Evolutionary conservation across 1,140 invertebrate species (phyloP).

Genomic region (Metopolophium dirhodum): DNA sequence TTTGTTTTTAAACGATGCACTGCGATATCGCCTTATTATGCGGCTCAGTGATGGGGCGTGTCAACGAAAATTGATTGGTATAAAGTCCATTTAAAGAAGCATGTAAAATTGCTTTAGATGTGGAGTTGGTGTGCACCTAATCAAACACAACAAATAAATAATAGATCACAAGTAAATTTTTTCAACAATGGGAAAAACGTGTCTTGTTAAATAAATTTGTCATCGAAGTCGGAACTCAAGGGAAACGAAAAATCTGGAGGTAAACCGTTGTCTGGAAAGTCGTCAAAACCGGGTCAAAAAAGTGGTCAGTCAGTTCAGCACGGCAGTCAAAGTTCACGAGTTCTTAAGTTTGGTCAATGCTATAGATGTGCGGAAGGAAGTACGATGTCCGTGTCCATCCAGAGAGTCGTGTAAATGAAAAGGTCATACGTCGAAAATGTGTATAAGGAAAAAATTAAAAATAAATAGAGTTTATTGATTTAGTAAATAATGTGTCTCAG

Average conservation of each 20-base stretch:
- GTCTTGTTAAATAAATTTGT: too few relatives aligned
- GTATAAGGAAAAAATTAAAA: neutral
- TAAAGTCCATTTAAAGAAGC: neutral
- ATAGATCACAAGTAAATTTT: slow-evolving; percentile 1
- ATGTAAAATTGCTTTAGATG: neutral
- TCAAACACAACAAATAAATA: neutral
- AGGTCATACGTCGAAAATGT: slow-evolving; percentile 12
- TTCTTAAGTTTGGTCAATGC: neutral
- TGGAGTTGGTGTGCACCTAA: neutral
- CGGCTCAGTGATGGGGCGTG: neutral
- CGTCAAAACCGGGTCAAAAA: neutral
- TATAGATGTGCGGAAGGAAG: neutral
- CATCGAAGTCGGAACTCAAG: too few relatives aligned
- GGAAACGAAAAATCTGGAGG: too few relatives aligned
- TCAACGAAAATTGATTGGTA: neutral
- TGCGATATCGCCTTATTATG: neutral
- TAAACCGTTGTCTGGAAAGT: too few relatives aligned
- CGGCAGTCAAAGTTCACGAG: neutral
- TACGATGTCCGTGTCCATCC: slow-evolving; percentile 25
- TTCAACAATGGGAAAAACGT: neutral
- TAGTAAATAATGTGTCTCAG: too few relatives aligned
- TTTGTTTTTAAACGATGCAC: neutral
- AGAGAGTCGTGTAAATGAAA: neutral
- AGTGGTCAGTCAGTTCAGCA: neutral
- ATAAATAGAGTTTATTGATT: neutral